Percentiles rank a stretch among this genome's conserved stretches.
These are phyloP conservation scores for Lophius piscatorius DNA, from an alignment of 2,113 vertebrate genomes.

Conservation along the genomic window DNA sequence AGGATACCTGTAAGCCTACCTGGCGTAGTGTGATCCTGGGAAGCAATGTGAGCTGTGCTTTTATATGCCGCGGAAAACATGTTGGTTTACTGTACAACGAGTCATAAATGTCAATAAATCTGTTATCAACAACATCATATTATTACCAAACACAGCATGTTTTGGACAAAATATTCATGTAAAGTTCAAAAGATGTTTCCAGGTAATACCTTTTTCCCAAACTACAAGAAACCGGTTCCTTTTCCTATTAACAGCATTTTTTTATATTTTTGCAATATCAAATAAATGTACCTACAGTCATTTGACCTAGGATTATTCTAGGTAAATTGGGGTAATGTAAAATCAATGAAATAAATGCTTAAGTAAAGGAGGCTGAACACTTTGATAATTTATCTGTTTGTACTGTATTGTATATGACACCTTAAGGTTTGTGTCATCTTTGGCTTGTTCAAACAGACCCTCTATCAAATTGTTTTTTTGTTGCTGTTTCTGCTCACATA, in stretches of 20 bases:
- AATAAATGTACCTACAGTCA: too few species aligned
- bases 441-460: not conserved
- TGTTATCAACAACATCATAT: constrained; percentile 39
- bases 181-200: constrained; percentile 59
- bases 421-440: not conserved
- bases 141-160: constrained; percentile 60
- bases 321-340: too few species aligned
- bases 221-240: constrained; percentile 44
- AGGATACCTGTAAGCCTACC: constrained; percentile 46
- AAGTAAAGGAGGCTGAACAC: not conserved
- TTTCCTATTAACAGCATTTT: constrained; percentile 13
- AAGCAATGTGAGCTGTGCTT: too few species aligned
- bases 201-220: constrained; percentile 27
- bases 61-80: constrained; percentile 28
- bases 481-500: constrained; percentile 5
- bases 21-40: constrained; percentile 32
- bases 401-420: not conserved
- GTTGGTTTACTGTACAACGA: constrained; percentile 43
- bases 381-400: not conserved
- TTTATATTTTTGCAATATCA: constrained; percentile 31
- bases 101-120: constrained; percentile 70
- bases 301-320: too few species aligned
- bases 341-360: too few species aligned
- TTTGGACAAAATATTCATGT: constrained; percentile 56
- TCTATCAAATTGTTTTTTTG: not conserved